Conservation (phyloP, 2,888 invertebrate species). For the Oscheius sp. region DNA sequence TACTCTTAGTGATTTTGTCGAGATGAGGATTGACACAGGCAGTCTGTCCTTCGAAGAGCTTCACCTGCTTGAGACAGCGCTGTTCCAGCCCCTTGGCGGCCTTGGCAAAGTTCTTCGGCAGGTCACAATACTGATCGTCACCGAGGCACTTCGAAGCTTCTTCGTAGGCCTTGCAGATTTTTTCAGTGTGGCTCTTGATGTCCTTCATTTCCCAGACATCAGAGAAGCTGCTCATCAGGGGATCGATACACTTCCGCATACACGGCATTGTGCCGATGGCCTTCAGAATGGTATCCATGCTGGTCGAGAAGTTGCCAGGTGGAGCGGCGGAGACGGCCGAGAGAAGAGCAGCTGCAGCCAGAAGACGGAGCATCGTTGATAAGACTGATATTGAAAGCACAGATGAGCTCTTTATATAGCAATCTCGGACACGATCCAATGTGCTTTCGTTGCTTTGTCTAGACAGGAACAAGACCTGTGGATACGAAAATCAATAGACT, state of each 20-base stretch:
- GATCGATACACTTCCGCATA: conserved; percentile 54
- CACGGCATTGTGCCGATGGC: conserved; percentile 51
- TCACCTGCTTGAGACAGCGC: conserved; percentile 43
- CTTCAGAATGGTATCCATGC: conserved; percentile 49
- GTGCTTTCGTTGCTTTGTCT: neutral
- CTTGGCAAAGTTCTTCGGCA: conserved; percentile 42
- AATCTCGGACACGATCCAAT: neutral
- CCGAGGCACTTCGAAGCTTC: conserved; percentile 45
- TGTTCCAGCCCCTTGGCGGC: conserved; percentile 8
- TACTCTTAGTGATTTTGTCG: conserved; percentile 43
- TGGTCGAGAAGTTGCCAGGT: neutral
- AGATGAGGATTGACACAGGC: conserved; percentile 41
- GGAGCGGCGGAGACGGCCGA: neutral
- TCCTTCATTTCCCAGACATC: conserved; percentile 50
- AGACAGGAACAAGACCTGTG: neutral
- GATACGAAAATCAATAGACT: neutral
- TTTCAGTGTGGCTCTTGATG: conserved; percentile 42
- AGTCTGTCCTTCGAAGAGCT: conserved; percentile 45
- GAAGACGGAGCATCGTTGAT: neutral
- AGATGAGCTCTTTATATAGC: conserved; percentile 8
- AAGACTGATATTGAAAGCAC: neutral
- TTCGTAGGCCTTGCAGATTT: conserved; percentile 46
- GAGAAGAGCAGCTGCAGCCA: neutral
- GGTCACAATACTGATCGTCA: conserved; percentile 45
- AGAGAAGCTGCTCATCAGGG: conserved; percentile 47